These are phyloP conservation scores for Echinometra lucunter DNA, from an alignment of 53 echinoderm and acorn worm species.

Conservation along the genomic window DNA sequence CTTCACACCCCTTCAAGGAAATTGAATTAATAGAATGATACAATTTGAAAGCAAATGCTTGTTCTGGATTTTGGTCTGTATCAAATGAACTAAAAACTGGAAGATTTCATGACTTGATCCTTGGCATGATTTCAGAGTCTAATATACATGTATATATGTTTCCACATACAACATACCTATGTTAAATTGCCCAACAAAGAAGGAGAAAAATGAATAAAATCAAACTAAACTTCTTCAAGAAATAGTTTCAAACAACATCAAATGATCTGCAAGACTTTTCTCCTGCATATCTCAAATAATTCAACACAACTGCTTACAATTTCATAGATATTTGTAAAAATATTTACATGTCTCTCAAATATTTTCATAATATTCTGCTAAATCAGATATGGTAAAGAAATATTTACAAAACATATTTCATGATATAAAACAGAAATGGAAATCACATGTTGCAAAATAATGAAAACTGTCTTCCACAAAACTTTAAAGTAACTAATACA, in stretches of 20 bases:
- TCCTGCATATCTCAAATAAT: neutral
- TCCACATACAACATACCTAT: neutral
- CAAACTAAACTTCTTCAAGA: constrained; percentile 6
- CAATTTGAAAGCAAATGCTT: neutral
- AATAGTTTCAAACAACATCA: neutral
- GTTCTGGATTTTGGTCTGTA: constrained; percentile 22
- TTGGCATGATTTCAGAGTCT: neutral
- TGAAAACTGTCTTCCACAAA: neutral
- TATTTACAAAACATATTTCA: constrained; percentile 40
- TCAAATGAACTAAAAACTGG: constrained; percentile 25
- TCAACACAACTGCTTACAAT: constrained; percentile 23
- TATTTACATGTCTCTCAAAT: constrained; percentile 64
- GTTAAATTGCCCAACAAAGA: neutral
- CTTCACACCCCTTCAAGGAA: neutral
- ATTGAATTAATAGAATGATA: neutral
- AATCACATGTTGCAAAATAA: constrained; percentile 20
- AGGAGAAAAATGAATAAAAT: neutral
- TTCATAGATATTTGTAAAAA: constrained; percentile 57
- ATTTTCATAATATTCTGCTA: constrained; percentile 61
- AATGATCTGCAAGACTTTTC: neutral
- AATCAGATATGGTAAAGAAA: constrained; percentile 39
- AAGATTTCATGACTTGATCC: constrained; percentile 40
- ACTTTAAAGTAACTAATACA: constrained; percentile 36
- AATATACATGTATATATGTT: neutral
- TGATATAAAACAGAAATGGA: constrained; percentile 44